These are phyloP conservation scores for Drosophila sulfurigaster DNA, from an alignment of 1,140 invertebrate genomes.

Conservation along the genomic window DNA sequence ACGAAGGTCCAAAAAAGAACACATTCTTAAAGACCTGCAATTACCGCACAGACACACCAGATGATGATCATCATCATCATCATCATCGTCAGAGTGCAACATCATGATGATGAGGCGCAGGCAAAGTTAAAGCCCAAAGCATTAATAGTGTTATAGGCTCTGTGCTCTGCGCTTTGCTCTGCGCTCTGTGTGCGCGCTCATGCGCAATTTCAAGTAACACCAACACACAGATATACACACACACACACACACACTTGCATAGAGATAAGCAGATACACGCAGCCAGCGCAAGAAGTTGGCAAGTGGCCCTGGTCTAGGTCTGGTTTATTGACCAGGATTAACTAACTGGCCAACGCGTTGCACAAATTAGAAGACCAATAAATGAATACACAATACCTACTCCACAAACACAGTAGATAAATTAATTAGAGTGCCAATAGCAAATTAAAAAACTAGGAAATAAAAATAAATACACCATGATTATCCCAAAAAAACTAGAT, in stretches of 20 bases:
- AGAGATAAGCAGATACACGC: conserved; percentile 7
- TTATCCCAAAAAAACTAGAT: not conserved
- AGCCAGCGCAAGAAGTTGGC: conserved; percentile 13
- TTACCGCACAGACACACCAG: conserved; percentile 61
- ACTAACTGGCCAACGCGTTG: not conserved
- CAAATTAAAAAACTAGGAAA: not conserved
- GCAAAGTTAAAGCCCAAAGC: conserved; percentile 58
- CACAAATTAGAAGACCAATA: not conserved
- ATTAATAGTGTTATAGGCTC: conserved; percentile 46
- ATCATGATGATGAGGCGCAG: conserved; percentile 34
- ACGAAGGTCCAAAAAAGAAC: conserved; percentile 59
- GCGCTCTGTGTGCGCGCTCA: conserved; percentile 49
- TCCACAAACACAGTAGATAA: too few species aligned
- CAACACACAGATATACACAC: conserved; percentile 11
- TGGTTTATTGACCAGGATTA: conserved; percentile 29
- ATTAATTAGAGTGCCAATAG: too few species aligned
- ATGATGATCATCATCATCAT: conserved; percentile 32
- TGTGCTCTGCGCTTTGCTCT: not conserved
- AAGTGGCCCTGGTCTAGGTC: conserved; percentile 43
- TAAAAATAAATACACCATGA: not conserved
- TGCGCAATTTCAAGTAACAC: conserved; percentile 52
- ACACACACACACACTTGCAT: conserved; percentile 13
- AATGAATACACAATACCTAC: not conserved
- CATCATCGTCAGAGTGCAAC: too few species aligned
- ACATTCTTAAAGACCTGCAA: conserved; percentile 81